These are phyloP conservation scores for Callorhinus ursinus DNA, from an alignment of 2,113 vertebrate genomes.

Conservation along the genomic window DNA sequence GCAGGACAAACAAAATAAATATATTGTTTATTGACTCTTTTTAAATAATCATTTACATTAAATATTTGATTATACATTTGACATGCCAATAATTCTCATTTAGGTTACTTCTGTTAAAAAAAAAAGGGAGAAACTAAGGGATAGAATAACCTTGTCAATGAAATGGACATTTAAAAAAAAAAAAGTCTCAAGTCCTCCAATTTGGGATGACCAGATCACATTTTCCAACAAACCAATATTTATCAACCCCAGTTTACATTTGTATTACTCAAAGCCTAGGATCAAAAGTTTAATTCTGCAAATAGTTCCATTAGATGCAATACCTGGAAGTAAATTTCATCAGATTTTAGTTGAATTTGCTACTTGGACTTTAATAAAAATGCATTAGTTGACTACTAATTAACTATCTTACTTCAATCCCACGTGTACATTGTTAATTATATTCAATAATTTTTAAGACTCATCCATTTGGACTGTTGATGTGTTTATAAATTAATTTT, in stretches of 20 bases:
- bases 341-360: neutral
- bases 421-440: conserved; percentile 43
- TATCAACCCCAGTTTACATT: neutral
- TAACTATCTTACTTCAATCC: neutral
- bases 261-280: neutral
- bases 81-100: neutral
- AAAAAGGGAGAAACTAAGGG: neutral
- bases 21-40: neutral
- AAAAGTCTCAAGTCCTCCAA: neutral
- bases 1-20: neutral
- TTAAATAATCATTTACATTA: conserved; percentile 19
- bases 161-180: neutral
- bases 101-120: neutral
- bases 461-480: neutral
- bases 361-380: neutral
- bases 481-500: neutral
- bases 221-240: neutral
- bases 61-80: neutral
- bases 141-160: neutral
- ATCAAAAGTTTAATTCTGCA: neutral
- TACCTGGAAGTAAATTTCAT: neutral
- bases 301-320: neutral
- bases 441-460: conserved; percentile 32
- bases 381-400: conserved; percentile 36
- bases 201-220: neutral